Base-by-base conservation (phyloP, 2,113 vertebrate genomes). In the Cottus gobio region DNA sequence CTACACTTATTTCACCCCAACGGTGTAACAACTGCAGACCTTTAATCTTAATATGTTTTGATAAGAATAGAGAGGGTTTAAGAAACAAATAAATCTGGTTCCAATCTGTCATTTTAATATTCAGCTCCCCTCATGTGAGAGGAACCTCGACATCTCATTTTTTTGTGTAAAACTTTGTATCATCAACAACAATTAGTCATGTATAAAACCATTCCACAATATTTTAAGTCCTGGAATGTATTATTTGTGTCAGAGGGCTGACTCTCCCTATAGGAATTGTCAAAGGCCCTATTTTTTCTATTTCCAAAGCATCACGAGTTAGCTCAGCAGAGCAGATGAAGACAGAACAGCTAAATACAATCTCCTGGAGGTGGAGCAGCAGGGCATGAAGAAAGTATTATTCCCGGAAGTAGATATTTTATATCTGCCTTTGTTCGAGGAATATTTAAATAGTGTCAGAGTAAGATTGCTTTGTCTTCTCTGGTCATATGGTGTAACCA, bases 261-360 rank as follows among this genome's bases (percentile, higher is more conserved):
- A 15, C 9, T 28, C 20, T 31, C 37, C 52, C 44, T 62, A 3
- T 18, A 42, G 26, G 67, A 52, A 71, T 76, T 57, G 58, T 44
- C 26, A 58, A 39, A 42, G 44, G 6, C 10, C 11, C 12, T n/a
- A 7, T 31, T 22, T 42, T 79, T 80, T 77, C 63, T 44, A 34
- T 77, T 76, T 71, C 54, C 5, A 20, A 71, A 83, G 56, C 37
- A 67, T 79, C 71, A 48, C 30, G 54, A 79, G 66, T 73, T 60
- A 65, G 80, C 63, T 79, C 77, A 76, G 48, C 66, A 76, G 75
- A 76, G 56, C 71, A 79, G 71, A 83, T 83, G 75, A 80, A 83
- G 61, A 67, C 75, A 79, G 58, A 75, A n/a, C 28, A 66, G 64
- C 26, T 18, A 57, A 26, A 80, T 71, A 72, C 54, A 82, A 76